These are phyloP conservation scores for Moxostoma hubbsi DNA, from an alignment of 2,797 vertebrate genomes.

Conservation along the genomic window DNA sequence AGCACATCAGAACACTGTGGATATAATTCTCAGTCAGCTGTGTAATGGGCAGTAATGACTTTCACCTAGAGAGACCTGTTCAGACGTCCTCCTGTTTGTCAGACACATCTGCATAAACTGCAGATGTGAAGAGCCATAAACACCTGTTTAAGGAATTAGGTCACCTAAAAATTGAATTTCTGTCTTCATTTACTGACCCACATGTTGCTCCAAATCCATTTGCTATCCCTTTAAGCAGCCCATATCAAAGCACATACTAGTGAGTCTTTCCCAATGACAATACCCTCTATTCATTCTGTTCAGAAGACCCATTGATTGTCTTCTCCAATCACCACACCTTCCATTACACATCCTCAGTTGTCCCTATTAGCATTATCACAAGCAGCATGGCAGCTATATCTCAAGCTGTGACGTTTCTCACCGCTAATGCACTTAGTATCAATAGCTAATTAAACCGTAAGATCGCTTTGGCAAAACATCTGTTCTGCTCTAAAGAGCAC, in stretches of 20 bases:
- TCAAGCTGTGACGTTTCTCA: constrained; percentile 55
- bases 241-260: neutral
- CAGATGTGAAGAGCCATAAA: constrained; percentile 40
- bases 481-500: constrained; percentile 75
- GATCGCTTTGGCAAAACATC: constrained; percentile 76
- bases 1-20: constrained; percentile 38
- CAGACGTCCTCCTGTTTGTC: constrained; percentile 36
- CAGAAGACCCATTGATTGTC: constrained; percentile 13
- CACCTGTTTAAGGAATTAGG: neutral
- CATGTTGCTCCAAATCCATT: too few relatives aligned
- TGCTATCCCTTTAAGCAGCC: neutral
- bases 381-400: constrained; percentile 58
- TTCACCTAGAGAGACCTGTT: constrained; percentile 50
- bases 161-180: too few relatives aligned
- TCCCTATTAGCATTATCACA: constrained; percentile 37
- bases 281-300: neutral
- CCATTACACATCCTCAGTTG: neutral
- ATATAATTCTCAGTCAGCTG: constrained; percentile 45
- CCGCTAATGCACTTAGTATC: constrained; percentile 70
- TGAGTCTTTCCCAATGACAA: too few relatives aligned
- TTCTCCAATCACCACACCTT: constrained; percentile 12
- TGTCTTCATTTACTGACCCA: too few relatives aligned
- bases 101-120: constrained; percentile 21
- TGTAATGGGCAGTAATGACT: constrained; percentile 51
- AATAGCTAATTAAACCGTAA: constrained; percentile 71